Percentiles rank a stretch among this genome's conserved stretches.
Evolutionary conservation across 2,113 vertebrate genomes (phyloP).

Genomic region (Rhinoptilus africanus): DNA sequence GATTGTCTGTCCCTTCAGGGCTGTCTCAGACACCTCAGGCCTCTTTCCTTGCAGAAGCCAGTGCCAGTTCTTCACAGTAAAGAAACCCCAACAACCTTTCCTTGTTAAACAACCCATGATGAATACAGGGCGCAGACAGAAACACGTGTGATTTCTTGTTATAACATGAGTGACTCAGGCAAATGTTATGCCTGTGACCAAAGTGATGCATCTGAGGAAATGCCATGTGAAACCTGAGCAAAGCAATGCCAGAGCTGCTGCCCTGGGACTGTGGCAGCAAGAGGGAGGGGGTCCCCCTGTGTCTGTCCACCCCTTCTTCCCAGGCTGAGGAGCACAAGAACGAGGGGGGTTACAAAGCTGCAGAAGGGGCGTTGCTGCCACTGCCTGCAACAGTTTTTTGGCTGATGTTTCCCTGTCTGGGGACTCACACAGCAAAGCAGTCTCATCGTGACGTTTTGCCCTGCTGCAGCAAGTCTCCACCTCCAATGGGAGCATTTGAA

Average conservation of each 20-base stretch:
- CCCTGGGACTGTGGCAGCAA: not conserved
- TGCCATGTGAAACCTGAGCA: not conserved
- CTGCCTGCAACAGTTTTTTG: not conserved
- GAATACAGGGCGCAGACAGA: not conserved
- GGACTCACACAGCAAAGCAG: not conserved
- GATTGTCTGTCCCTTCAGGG: not conserved
- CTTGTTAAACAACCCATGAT: not conserved
- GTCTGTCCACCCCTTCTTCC: not conserved
- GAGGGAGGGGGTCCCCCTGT: rapidly evolving
- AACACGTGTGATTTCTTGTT: not conserved
- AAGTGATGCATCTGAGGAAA: not conserved
- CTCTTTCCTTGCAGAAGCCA: not conserved
- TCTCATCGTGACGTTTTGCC: not conserved
- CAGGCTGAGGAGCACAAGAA: not conserved
- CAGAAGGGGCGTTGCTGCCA: not conserved
- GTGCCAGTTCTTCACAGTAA: not conserved
- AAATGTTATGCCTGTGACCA: not conserved
- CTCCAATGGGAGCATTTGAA: not conserved
- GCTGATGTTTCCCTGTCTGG: not conserved
- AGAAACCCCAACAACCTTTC: not conserved
- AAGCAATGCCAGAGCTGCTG: not conserved
- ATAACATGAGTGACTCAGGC: not conserved
- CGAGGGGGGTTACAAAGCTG: rapidly evolving
- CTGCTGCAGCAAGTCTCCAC: not conserved
- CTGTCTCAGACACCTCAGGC: not conserved